phyloP scores from a whole-genome alignment of 2,113 vertebrate species.

The Rousettus leschenaultii region DNA sequence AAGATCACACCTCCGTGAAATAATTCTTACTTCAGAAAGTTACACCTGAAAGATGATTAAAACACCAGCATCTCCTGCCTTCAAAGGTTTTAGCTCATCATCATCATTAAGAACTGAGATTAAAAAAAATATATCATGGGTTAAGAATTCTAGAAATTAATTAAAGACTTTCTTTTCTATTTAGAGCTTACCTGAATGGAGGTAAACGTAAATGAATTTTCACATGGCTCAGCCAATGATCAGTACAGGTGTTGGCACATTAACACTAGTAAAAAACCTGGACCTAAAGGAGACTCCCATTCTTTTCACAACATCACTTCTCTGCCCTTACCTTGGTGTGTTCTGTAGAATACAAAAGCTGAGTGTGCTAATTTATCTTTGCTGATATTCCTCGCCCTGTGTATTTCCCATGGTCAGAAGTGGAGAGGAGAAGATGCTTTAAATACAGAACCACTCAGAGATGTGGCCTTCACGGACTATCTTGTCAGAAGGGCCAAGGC shows the following conservation, averaged over 20 bases:
- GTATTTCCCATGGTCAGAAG: not conserved
- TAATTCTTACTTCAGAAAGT: not conserved
- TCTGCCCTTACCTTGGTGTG: not conserved
- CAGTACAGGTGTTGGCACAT: not conserved
- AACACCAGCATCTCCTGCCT: not conserved
- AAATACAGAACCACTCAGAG: not conserved
- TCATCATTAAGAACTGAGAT: not conserved
- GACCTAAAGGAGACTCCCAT: not conserved
- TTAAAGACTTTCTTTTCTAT: not conserved
- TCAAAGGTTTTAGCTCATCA: not conserved
- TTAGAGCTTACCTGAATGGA: not conserved
- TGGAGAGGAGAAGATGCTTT: not conserved
- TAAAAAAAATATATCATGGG: not conserved
- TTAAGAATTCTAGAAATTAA: not conserved
- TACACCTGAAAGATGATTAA: not conserved
- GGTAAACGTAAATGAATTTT: not conserved
- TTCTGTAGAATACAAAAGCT: not conserved
- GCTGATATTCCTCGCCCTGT: not conserved
- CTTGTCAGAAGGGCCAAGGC: not conserved
- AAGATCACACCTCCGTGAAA: not conserved
- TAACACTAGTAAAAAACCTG: not conserved
- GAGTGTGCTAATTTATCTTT: not conserved
- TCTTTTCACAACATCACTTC: not conserved
- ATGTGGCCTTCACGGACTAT: not conserved
- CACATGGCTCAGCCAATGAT: not conserved